Conservation (phyloP, 1,140 invertebrate genomes). For the Diorhabda sublineata region DNA sequence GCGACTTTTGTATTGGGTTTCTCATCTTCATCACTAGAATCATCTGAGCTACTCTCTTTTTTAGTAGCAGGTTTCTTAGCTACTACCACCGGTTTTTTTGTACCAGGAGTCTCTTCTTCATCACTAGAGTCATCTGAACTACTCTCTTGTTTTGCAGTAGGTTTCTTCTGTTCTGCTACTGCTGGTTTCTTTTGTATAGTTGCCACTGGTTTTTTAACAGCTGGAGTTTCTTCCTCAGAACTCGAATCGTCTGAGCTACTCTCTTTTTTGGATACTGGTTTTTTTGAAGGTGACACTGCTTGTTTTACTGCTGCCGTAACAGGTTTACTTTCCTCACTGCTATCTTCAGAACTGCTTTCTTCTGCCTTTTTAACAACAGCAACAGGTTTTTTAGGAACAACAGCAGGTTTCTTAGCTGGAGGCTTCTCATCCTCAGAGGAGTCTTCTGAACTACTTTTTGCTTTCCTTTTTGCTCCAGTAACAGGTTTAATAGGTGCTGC, state of each 20-base stretch:
- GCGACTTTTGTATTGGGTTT: background rate
- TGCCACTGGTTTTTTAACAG: slow-evolving; percentile 9
- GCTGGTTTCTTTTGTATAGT: slow-evolving; percentile 26
- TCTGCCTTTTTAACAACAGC: slow-evolving; percentile 15
- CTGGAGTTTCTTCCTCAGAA: slow-evolving; percentile 25
- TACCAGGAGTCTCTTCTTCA: slow-evolving; percentile 23
- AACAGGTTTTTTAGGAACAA: slow-evolving; percentile 10
- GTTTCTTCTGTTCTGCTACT: slow-evolving; percentile 25
- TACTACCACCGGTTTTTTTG: slow-evolving; percentile 8
- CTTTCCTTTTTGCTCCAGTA: slow-evolving; percentile 26
- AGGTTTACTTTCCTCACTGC: slow-evolving; percentile 25
- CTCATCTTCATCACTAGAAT: slow-evolving; percentile 32
- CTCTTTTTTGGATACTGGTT: background rate
- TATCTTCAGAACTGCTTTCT: slow-evolving; percentile 37
- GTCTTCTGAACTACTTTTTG: slow-evolving; percentile 28
- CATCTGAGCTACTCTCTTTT: slow-evolving; percentile 36
- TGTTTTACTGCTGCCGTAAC: slow-evolving; percentile 15
- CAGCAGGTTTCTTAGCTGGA: slow-evolving; percentile 16
- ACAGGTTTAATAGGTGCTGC: slow-evolving; percentile 7
- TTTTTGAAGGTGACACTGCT: background rate
- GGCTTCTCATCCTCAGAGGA: slow-evolving; percentile 25
- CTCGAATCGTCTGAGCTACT: slow-evolving; percentile 27
- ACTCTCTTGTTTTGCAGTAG: slow-evolving; percentile 15
- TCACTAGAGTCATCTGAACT: slow-evolving; percentile 29
- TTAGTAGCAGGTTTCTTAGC: slow-evolving; percentile 25